Base-by-base conservation (phyloP, 2,888 invertebrate genomes). In the Ophion slaviceki region DNA sequence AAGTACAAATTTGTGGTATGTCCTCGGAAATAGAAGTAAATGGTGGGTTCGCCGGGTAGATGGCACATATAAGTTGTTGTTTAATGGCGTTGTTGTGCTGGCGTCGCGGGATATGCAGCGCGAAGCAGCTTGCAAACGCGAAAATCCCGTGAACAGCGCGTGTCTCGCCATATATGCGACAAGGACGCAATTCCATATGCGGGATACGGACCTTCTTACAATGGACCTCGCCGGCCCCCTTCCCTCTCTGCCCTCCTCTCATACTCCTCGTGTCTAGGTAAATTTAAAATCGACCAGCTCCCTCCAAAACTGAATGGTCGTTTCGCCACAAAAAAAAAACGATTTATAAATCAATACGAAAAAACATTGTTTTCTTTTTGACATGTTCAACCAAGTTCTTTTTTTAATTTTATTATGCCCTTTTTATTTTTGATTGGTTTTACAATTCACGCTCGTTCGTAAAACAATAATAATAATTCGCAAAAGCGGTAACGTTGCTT, bases 111-210 rank as follows among this genome's bases (percentile, higher is more conserved):
- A 57, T 17, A n/a, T 17, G 57, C 57, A 75, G 10, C 28, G 45
- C 17, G 61, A 62, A 66, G 74, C 79, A 82, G 79, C 59, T 47
- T 86, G 82, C 45, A 82, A 64, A 71, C 72, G 72, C 67, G 72
- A 67, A 70, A 82, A 71, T 85, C 84, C 80, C 87, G 88, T 85
- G 88, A 86, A 88, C 89, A 90, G 89, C 88, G 85, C 68, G 91
- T 67, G 67, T 91, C 91, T 91, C 87, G 86, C 92, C 91, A 91
- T 91, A 91, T 91, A 74, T 14, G 45, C 87, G 92, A 91, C 92
- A 92, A 92, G 92, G 92, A 89, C 92, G 91, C 84, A 82, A 86
- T 84, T 89, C 85, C 87, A 86, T 89, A 88, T 88, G 75, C 62
- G 88, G 88, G 85, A 89, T 89, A 67, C 86, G 89, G 87, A 82